Conservation (phyloP, 2,113 vertebrate species). For the Furnarius figulus region DNA sequence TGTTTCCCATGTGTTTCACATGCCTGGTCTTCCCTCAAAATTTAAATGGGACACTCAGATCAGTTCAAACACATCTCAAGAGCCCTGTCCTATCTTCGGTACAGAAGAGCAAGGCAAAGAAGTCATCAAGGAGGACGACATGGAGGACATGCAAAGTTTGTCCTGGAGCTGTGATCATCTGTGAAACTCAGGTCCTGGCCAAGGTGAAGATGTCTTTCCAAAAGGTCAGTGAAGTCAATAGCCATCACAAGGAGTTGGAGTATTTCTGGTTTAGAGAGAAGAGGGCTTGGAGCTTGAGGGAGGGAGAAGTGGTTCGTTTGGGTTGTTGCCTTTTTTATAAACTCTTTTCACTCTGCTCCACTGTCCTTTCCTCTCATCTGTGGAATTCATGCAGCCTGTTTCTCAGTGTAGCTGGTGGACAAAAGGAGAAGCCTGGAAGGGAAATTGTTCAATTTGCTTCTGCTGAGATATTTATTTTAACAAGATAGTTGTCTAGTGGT, state of each 20-base stretch:
- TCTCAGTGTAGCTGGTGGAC: too few relatives aligned
- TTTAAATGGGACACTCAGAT: background rate
- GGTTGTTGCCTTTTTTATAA: background rate
- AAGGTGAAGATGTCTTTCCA: background rate
- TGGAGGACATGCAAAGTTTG: background rate
- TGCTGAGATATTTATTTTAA: background rate
- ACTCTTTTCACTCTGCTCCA: background rate
- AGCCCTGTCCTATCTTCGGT: background rate
- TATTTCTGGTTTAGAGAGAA: background rate
- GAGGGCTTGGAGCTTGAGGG: accelerated
- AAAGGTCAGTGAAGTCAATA: background rate
- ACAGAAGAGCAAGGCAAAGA: background rate
- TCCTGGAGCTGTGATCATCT: background rate
- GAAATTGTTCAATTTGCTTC: background rate
- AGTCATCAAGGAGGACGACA: background rate
- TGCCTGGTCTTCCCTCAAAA: background rate
- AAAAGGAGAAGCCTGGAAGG: background rate
- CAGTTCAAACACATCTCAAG: background rate
- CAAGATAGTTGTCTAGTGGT: background rate
- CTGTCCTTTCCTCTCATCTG: background rate
- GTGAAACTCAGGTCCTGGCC: background rate
- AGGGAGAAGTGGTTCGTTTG: accelerated
- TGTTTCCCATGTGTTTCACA: background rate
- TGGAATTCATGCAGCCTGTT: background rate
- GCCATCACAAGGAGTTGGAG: background rate